Evolutionary conservation across 2,797 vertebrate species (phyloP), one percentile per base, ranked within the genome.

Genomic region (Catharus ustulatus): DNA sequence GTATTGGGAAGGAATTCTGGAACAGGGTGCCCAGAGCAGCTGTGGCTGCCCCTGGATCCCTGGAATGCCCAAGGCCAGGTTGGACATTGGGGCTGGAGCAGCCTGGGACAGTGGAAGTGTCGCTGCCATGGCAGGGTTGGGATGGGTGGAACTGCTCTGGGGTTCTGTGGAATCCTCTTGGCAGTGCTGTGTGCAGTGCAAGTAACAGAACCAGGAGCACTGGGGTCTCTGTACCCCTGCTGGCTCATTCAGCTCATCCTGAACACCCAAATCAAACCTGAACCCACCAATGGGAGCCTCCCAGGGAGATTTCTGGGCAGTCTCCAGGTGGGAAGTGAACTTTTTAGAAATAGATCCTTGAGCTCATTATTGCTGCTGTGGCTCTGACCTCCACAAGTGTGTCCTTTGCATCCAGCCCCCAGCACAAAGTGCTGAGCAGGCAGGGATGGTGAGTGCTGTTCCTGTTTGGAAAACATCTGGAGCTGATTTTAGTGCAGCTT

Each of bases 321-420:
- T 23, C 10, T 43, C 20, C 13, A 1, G 32, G 51, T 26, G 55
- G 43, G 68, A 80, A 34, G 24, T 4, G 8, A 30, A 12, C 5
- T 43, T 26, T 27, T 38, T 3, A 30, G 45, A 22, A 7, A 5
- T 52, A 0, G 6, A 3, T 57, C 29, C 13, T 34, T 15, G 59
- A 12, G 6, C 0, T 77, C 5, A 0, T 20, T 6, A 21, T 32
- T 38, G 24, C 43, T 62, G 77, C 38, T 49, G 42, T 66, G 66
- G 4, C 7, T 1, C n/a, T 67, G 17, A 32, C 21, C 43, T 61
- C 38, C 10, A 1, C 1, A 13, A 27, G 0, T 0, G 0, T 3
- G 1, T 38, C 69, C 55, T 63, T 36, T 34, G 43, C 13, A 0
- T 22, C 4, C 49, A 75, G 74, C 66, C 66, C 52, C 22, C 51